A percentile compares a stretch with the other conserved stretches of the same genome.
These are phyloP conservation scores for Gavia stellata DNA, from an alignment of 2,113 vertebrate species.

Conservation along the genomic window DNA sequence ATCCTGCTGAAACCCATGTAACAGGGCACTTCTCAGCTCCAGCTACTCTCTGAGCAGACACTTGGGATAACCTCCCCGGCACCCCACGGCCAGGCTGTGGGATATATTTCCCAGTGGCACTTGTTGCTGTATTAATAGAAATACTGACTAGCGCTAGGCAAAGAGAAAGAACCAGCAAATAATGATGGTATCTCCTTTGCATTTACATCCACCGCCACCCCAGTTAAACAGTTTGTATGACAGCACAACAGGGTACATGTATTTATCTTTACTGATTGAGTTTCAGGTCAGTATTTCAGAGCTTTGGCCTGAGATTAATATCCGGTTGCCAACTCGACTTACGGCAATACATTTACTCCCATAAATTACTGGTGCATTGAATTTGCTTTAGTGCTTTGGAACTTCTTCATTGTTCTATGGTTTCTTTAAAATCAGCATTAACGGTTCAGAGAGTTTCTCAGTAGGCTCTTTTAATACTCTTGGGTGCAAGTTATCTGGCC, in stretches of 20 bases:
- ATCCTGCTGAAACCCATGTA: not conserved
- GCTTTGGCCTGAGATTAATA: not conserved
- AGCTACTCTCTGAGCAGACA: not conserved
- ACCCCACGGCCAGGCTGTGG: accelerated
- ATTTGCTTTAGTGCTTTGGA: not conserved
- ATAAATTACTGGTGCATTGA: not conserved
- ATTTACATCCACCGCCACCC: not conserved
- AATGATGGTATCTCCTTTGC: not conserved
- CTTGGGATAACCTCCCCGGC: not conserved
- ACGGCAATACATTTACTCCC: not conserved
- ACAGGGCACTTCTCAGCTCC: not conserved
- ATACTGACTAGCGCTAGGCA: accelerated
- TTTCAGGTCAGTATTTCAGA: not conserved
- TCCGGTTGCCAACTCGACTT: not conserved
- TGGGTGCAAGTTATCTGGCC: not conserved
- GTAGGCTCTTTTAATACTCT: not conserved
- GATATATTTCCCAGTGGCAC: not conserved
- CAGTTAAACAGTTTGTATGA: not conserved
- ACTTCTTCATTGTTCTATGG: not conserved
- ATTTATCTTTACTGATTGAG: not conserved
- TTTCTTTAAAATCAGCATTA: not conserved
- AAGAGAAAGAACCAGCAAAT: not conserved
- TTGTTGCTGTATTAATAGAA: not conserved
- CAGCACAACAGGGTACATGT: not conserved
- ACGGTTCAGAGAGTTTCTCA: not conserved